phyloP scores from a whole-genome alignment of 92 coral and sea anemone species.

The Epizoanthus ramosus region DNA sequence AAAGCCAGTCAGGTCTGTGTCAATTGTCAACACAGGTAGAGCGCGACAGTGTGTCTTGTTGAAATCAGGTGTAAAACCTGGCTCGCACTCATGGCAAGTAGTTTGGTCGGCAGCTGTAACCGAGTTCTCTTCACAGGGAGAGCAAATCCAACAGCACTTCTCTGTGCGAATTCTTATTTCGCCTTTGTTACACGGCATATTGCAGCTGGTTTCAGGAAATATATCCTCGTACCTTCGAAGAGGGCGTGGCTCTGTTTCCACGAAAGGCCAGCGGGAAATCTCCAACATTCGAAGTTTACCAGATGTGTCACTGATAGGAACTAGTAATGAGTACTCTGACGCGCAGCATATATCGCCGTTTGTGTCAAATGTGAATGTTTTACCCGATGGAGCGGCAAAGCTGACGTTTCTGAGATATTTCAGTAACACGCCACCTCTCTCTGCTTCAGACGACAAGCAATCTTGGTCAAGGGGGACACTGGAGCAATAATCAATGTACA shows the following conservation, averaged over 20 bases:
- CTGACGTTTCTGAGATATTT: slow-evolving; percentile 15
- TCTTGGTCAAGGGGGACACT: neutral
- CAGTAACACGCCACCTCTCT: slow-evolving; percentile 21
- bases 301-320: slow-evolving; percentile 12
- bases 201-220: slow-evolving; percentile 51
- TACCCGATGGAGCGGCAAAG: slow-evolving; percentile 31
- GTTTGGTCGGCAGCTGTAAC: slow-evolving; percentile 44
- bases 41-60: slow-evolving; percentile 38
- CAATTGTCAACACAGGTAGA: slow-evolving; percentile 32
- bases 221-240: slow-evolving; percentile 5
- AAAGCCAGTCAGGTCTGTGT: slow-evolving; percentile 14
- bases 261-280: slow-evolving; percentile 18
- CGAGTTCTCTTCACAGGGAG: slow-evolving; percentile 48
- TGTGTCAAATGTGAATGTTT: slow-evolving; percentile 39
- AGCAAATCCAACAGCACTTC: slow-evolving; percentile 64
- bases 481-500: slow-evolving; percentile 35
- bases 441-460: slow-evolving; percentile 28
- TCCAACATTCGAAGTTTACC: slow-evolving; percentile 18
- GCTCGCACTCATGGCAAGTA: slow-evolving; percentile 48
- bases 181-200: slow-evolving; percentile 39
- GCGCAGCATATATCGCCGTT: slow-evolving; percentile 50
- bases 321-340: slow-evolving; percentile 51
- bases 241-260: neutral
- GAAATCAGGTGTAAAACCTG: slow-evolving; percentile 44
- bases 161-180: slow-evolving; percentile 25